phyloP scores from a whole-genome alignment of 2,797 vertebrate genomes.

The Sebastes dallii region DNA sequence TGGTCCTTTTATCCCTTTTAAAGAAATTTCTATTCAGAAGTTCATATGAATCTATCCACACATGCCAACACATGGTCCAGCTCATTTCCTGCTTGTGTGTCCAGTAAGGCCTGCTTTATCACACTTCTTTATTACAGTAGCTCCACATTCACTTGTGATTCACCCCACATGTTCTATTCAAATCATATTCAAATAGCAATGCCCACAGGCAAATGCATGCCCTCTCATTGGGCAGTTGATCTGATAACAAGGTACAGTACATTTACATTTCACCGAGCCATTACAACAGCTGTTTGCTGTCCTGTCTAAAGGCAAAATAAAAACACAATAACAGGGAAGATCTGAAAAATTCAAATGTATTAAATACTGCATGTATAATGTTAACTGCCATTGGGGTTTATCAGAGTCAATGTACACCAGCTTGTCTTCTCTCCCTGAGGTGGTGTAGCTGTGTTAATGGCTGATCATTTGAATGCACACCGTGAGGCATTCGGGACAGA shows the following conservation, averaged over 20 bases:
- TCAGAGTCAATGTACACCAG: slow-evolving; percentile 16
- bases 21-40: slow-evolving; percentile 8
- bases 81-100: slow-evolving; percentile 31
- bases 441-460: slow-evolving; percentile 34
- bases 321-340: not conserved
- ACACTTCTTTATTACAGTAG: slow-evolving; percentile 1
- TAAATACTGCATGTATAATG: not conserved
- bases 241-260: slow-evolving; percentile 15
- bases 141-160: slow-evolving; percentile 27
- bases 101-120: slow-evolving; percentile 18
- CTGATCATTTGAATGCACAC: slow-evolving; percentile 66
- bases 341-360: not conserved
- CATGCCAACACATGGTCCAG: not conserved
- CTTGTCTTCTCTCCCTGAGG: slow-evolving; percentile 26
- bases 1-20: slow-evolving; percentile 5
- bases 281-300: not conserved
- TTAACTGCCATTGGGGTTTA: slow-evolving; percentile 28
- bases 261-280: slow-evolving; percentile 11
- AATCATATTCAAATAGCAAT: slow-evolving; percentile 49
- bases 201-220: slow-evolving; percentile 16
- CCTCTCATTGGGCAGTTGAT: not conserved
- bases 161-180: slow-evolving; percentile 25
- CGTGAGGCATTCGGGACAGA: slow-evolving; percentile 39
- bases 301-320: slow-evolving; percentile 15
- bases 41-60: slow-evolving; percentile 1